Percentiles rank a stretch among this genome's conserved stretches.
phyloP scores from a whole-genome alignment of 2,888 invertebrate genomes.

The Helicoverpa assulta region DNA sequence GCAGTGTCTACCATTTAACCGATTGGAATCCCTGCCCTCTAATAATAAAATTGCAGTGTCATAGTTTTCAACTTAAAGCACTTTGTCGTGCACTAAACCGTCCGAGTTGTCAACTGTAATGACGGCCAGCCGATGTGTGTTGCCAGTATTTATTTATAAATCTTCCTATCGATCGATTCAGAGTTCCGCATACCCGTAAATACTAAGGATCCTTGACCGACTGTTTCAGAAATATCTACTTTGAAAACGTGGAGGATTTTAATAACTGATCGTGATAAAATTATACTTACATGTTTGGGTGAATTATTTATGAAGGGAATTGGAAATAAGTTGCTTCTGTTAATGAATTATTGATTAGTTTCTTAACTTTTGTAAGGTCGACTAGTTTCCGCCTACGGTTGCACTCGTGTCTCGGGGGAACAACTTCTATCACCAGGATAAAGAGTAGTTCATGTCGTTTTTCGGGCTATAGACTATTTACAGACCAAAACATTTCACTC shows the following conservation, averaged over 20 bases:
- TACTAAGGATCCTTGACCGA: constrained; percentile 73
- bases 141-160: constrained; percentile 65
- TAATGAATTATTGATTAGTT: background rate
- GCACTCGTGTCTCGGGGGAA: too few species aligned
- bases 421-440: too few species aligned
- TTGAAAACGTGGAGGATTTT: constrained; percentile 55
- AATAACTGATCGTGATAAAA: constrained; percentile 39
- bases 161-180: constrained; percentile 57
- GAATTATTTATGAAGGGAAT: background rate
- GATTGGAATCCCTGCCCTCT: constrained; percentile 32
- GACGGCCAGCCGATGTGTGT: constrained; percentile 30
- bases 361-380: background rate
- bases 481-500: too few species aligned
- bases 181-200: constrained; percentile 62
- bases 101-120: constrained; percentile 62
- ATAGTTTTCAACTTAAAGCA: constrained; percentile 49
- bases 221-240: constrained; percentile 66
- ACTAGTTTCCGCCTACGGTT: too few species aligned
- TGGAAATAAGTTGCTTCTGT: background rate
- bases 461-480: too few species aligned
- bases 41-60: constrained; percentile 55
- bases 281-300: constrained; percentile 11
- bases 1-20: constrained; percentile 20
- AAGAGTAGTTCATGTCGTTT: too few species aligned
- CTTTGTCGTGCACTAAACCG: constrained; percentile 52